A percentile compares a stretch with the other conserved stretches of the same genome.
Evolutionary conservation across 2,888 invertebrate genomes (phyloP).

Genomic region (Chydorus sphaericus): DNA sequence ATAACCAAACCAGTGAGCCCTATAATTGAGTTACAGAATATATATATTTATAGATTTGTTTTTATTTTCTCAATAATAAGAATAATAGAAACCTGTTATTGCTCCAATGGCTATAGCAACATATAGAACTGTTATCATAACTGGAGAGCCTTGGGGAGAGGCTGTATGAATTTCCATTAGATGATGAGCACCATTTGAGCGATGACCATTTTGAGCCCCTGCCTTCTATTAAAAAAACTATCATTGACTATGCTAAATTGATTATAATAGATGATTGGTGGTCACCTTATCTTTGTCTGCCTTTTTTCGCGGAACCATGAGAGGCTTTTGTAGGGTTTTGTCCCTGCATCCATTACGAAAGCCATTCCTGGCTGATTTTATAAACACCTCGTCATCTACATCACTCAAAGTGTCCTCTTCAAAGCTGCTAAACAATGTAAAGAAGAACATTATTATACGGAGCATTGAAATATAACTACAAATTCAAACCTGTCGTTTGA

Average conservation of each 20-base stretch:
- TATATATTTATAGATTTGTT: neutral
- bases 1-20: slow-evolving; percentile 11
- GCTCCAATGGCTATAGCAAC: slow-evolving; percentile 9
- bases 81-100: slow-evolving; percentile 8
- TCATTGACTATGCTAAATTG: neutral
- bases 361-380: slow-evolving; percentile 12
- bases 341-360: slow-evolving; percentile 3
- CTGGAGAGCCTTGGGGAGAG: slow-evolving; percentile 2
- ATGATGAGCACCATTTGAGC: slow-evolving; percentile 8
- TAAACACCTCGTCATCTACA: slow-evolving; percentile 14
- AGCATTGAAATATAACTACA: too few species aligned
- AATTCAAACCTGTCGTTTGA: slow-evolving; percentile 8
- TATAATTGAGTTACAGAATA: neutral
- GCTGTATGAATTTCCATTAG: slow-evolving; percentile 9
- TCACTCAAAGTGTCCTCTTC: slow-evolving; percentile 13
- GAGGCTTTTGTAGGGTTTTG: slow-evolving; percentile 10
- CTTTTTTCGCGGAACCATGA: slow-evolving; percentile 13
- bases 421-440: too few species aligned
- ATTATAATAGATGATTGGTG: neutral
- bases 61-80: too few species aligned
- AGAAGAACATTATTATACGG: too few species aligned
- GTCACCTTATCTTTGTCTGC: neutral
- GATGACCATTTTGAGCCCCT: slow-evolving; percentile 6
- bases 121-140: slow-evolving; percentile 10
- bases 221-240: neutral